These are phyloP conservation scores for Dascillus cervinus DNA, from an alignment of 2,888 invertebrate genomes.

Conservation along the genomic window DNA sequence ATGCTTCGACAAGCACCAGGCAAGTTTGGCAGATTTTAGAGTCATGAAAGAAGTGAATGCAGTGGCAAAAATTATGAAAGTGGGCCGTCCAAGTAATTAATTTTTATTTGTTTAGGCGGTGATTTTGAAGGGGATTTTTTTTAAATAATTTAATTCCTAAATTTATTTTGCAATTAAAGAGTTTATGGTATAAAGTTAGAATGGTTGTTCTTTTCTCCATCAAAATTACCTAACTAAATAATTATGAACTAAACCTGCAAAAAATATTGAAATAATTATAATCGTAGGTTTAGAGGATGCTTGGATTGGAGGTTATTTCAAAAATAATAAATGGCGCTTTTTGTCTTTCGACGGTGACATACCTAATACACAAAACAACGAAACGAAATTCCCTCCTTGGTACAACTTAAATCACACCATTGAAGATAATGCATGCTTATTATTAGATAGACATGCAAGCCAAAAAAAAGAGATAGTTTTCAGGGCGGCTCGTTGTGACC, in stretches of 20 bases:
- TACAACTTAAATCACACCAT: neutral
- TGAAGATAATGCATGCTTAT: constrained; percentile 1
- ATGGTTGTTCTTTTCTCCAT: too few relatives aligned
- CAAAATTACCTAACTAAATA: too few relatives aligned
- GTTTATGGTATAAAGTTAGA: too few relatives aligned
- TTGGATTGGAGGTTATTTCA: constrained; percentile 9
- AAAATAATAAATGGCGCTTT: constrained; percentile 6
- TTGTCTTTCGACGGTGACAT: constrained; percentile 1
- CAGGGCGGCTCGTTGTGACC: neutral
- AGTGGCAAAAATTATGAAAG: constrained; percentile 5
- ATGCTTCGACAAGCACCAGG: constrained; percentile 6
- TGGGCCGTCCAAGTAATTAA: constrained; percentile 10
- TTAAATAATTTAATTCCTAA: too few relatives aligned
- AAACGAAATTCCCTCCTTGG: constrained; percentile 7
- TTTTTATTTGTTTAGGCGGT: neutral
- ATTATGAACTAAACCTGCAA: too few relatives aligned
- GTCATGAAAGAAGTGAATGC: too few relatives aligned
- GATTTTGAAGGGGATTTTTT: too few relatives aligned
- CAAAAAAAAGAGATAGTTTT: too few relatives aligned
- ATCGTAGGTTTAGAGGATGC: constrained; percentile 8
- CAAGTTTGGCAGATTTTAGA: constrained; percentile 8
- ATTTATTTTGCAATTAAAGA: too few relatives aligned
- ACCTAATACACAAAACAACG: neutral
- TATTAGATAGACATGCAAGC: constrained; percentile 8
- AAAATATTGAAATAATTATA: too few relatives aligned